These are phyloP conservation scores for Thamnaconus septentrionalis DNA, from an alignment of 2,113 vertebrate genomes.

Conservation along the genomic window DNA sequence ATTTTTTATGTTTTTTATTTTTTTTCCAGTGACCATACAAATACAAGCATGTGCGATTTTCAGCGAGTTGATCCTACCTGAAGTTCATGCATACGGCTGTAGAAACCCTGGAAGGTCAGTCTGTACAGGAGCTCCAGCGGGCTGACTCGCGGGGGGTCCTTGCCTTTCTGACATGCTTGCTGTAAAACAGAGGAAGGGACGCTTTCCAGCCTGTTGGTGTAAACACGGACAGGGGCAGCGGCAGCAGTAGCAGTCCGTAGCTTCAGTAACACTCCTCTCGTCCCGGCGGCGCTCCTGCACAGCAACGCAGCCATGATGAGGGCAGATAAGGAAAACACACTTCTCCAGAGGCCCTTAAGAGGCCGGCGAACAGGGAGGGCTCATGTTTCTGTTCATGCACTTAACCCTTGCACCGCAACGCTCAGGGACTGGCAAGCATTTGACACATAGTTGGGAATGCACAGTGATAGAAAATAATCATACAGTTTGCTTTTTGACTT, in stretches of 20 bases:
- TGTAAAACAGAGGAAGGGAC: slow-evolving; percentile 14
- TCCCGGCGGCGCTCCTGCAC: not conserved
- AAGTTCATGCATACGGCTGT: slow-evolving; percentile 69
- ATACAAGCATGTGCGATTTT: not conserved
- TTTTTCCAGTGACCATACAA: too few relatives aligned
- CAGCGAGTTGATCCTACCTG: slow-evolving; percentile 59
- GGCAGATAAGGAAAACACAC: not conserved
- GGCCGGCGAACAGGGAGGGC: slow-evolving; percentile 32
- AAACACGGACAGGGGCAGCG: not conserved
- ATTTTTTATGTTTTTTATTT: too few relatives aligned
- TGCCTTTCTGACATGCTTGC: slow-evolving; percentile 38
- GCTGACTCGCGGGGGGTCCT: slow-evolving; percentile 62
- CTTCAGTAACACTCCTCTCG: too few relatives aligned
- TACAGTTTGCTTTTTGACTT: too few relatives aligned
- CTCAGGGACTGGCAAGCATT: too few relatives aligned
- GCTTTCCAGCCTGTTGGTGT: slow-evolving; percentile 4
- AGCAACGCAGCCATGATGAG: not conserved
- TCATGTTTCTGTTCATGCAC: not conserved
- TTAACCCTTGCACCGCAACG: too few relatives aligned
- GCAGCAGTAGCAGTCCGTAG: too few relatives aligned
- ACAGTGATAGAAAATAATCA: too few relatives aligned
- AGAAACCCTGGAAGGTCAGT: slow-evolving; percentile 65
- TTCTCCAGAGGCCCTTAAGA: too few relatives aligned
- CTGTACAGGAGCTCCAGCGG: slow-evolving; percentile 58
- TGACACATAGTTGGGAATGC: too few relatives aligned